Evolutionary conservation across 1,140 invertebrate species (phyloP).

Genomic region (Drosophila nigromelanica): DNA sequence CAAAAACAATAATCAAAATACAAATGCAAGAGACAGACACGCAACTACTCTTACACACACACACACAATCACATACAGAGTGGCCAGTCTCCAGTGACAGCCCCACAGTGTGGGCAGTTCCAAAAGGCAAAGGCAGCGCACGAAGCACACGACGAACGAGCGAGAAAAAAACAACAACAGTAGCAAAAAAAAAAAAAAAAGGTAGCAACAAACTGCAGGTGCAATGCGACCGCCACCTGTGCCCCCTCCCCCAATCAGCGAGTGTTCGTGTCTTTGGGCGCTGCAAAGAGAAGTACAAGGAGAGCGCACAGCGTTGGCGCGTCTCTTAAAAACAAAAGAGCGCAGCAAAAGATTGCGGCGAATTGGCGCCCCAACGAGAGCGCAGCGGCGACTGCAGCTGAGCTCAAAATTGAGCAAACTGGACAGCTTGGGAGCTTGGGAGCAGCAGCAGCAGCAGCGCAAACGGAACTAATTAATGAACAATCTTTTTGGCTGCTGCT

Average conservation of each 20-base stretch:
- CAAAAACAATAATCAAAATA: slow-evolving; percentile 60
- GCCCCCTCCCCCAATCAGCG: not conserved
- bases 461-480: slow-evolving; percentile 80
- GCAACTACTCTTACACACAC: slow-evolving; percentile 2
- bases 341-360: slow-evolving; percentile 56
- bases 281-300: slow-evolving; percentile 44
- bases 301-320: slow-evolving; percentile 29
- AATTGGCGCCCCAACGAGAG: slow-evolving; percentile 32
- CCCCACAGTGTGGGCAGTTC: slow-evolving; percentile 52
- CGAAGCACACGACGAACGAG: slow-evolving; percentile 32
- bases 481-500: slow-evolving; percentile 67
- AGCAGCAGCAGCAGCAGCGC: slow-evolving; percentile 29
- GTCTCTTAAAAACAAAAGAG: slow-evolving; percentile 65
- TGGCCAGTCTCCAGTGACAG: slow-evolving; percentile 58
- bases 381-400: not conserved
- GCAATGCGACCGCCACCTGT: slow-evolving; percentile 28
- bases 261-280: slow-evolving; percentile 17
- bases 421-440: not conserved
- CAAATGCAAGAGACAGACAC: slow-evolving; percentile 31
- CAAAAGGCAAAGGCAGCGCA: slow-evolving; percentile 34
- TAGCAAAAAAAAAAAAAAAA: slow-evolving; percentile 11
- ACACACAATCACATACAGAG: slow-evolving; percentile 14
- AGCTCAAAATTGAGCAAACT: slow-evolving; percentile 6
- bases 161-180: slow-evolving; percentile 22
- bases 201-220: slow-evolving; percentile 60